Conservation (phyloP, 2,113 vertebrate genomes). For the Ginglymostoma cirratum region DNA sequence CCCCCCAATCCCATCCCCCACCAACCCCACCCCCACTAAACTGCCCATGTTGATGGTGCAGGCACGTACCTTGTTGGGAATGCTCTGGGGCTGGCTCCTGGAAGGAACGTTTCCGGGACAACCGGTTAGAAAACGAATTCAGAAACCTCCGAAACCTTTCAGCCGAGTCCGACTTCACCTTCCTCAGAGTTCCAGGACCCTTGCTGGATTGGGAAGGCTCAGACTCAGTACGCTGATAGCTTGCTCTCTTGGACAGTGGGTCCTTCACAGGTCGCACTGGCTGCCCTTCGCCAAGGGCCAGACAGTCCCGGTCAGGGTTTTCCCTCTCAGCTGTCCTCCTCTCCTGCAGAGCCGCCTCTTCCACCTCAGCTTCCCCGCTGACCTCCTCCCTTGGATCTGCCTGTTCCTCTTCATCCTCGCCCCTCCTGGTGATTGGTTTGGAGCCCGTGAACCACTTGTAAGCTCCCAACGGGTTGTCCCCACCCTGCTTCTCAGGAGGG, state of each 20-base stretch:
- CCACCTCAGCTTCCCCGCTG: slow-evolving; percentile 35
- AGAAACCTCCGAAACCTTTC: neutral
- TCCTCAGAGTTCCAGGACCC: neutral
- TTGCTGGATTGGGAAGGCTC: neutral
- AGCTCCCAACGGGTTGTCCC: slow-evolving; percentile 49
- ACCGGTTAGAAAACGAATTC: neutral
- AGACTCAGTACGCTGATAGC: neutral
- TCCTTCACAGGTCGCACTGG: slow-evolving; percentile 9
- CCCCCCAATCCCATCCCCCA: too few relatives aligned
- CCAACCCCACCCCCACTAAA: neutral
- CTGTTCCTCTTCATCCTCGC: slow-evolving; percentile 45
- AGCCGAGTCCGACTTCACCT: slow-evolving; percentile 4
- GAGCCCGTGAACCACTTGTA: slow-evolving; percentile 64
- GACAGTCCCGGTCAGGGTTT: fast-evolving
- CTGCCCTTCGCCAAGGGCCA: slow-evolving; percentile 13
- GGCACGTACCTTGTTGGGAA: neutral
- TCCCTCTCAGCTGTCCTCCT: neutral
- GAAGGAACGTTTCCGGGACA: neutral
- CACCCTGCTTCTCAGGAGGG: neutral
- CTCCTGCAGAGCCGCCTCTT: too few relatives aligned
- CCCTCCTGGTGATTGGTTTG: slow-evolving; percentile 48
- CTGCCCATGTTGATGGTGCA: neutral
- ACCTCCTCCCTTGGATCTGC: slow-evolving; percentile 41
- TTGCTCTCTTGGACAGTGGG: neutral
- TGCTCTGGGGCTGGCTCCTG: neutral